Conservation (phyloP, 2,113 vertebrate species). For the Brachyhypopomus gauderio region DNA sequence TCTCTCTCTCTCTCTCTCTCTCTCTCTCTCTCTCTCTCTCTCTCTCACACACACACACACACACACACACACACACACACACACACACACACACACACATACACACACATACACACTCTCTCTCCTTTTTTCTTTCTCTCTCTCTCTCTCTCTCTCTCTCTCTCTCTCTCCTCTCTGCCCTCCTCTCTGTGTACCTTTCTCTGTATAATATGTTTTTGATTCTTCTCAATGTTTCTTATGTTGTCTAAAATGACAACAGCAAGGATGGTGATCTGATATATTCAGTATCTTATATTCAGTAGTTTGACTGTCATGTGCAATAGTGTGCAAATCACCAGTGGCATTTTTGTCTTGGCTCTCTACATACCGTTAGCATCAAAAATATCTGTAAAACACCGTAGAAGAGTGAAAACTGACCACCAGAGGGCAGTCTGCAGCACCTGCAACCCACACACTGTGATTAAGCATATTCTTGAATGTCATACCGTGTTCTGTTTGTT, state of each 20-base stretch:
- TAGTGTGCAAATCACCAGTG: neutral
- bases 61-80: too few relatives aligned
- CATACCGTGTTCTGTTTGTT: neutral
- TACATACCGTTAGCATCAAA: neutral
- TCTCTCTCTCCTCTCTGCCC: too few relatives aligned
- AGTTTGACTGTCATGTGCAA: too few relatives aligned
- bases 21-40: constrained; percentile 55
- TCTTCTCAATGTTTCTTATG: neutral
- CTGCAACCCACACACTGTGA: neutral
- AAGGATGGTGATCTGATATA: constrained; percentile 31
- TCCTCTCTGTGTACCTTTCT: too few relatives aligned
- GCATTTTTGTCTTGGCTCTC: neutral
- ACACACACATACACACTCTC: too few relatives aligned
- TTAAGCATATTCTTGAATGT: neutral
- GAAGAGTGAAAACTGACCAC: neutral
- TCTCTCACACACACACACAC: constrained; percentile 33
- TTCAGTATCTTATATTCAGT: neutral
- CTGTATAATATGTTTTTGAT: too few relatives aligned
- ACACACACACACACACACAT: too few relatives aligned
- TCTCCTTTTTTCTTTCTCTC: too few relatives aligned
- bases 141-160: too few relatives aligned
- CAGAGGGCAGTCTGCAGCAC: constrained; percentile 29
- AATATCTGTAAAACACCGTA: neutral
- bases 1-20: constrained; percentile 49
- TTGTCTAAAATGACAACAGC: constrained; percentile 58